Evolutionary conservation across 2,888 invertebrate species (phyloP).

Genomic region (Panopea generosa): DNA sequence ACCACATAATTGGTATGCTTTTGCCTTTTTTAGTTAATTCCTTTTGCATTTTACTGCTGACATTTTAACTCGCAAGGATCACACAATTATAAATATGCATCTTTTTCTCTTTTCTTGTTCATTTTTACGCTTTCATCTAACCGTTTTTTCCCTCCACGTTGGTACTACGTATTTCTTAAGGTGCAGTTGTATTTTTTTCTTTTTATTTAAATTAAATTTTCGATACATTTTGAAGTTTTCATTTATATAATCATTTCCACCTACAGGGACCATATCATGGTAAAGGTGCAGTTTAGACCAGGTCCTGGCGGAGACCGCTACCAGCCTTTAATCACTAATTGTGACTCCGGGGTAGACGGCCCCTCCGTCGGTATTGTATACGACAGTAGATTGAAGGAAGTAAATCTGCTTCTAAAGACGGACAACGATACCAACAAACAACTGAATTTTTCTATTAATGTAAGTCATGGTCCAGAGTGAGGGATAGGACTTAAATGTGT

Average conservation of each 20-base stretch:
- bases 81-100: no score
- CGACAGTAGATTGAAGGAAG: constrained; percentile 40
- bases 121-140: no score
- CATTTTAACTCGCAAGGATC: no score
- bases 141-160: no score
- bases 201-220: no score
- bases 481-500: no score
- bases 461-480: constrained; percentile 41
- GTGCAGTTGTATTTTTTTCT: no score
- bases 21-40: no score
- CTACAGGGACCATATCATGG: constrained; percentile 50
- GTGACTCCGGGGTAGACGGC: constrained; percentile 46
- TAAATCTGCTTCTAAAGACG: constrained; percentile 45
- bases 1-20: no score
- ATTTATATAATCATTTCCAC: background rate
- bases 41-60: no score
- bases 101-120: no score
- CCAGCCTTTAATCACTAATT: constrained; percentile 60
- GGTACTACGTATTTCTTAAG: no score
- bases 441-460: constrained; percentile 51
- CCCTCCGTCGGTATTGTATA: constrained; percentile 60
- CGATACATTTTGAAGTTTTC: background rate
- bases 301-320: constrained; percentile 47
- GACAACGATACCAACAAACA: constrained; percentile 46
- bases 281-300: constrained; percentile 61